Conservation (phyloP, 2,113 vertebrate species). For the Gallinago undulata region DNA sequence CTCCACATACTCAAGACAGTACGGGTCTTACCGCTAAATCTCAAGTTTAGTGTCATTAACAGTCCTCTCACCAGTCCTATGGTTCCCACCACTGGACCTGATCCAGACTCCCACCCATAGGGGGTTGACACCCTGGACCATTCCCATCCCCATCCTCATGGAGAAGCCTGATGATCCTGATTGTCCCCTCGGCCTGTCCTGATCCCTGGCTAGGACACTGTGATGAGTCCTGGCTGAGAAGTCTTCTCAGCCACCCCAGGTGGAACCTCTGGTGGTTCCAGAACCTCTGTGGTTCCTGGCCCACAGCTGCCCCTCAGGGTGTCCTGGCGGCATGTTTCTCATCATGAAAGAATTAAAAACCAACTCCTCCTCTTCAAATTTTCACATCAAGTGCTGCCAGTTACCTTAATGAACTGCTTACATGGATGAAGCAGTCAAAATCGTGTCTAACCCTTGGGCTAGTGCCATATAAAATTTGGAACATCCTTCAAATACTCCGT, state of each 20-base stretch:
- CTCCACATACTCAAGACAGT: too few relatives aligned
- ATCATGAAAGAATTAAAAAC: background rate
- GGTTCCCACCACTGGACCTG: background rate
- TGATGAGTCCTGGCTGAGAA: background rate
- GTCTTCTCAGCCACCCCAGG: background rate
- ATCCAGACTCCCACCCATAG: background rate
- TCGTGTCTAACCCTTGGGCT: background rate
- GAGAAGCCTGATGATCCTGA: too few relatives aligned
- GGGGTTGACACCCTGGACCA: background rate
- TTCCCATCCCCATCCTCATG: too few relatives aligned
- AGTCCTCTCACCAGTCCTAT: background rate
- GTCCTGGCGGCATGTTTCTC: background rate
- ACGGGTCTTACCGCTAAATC: background rate
- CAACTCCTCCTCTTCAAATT: background rate
- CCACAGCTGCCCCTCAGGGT: too few relatives aligned
- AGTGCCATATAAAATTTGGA: background rate
- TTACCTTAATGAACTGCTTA: background rate
- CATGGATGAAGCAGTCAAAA: background rate
- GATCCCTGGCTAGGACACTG: background rate
- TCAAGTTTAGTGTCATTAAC: background rate
- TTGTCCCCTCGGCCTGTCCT: accelerated
- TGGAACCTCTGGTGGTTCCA: background rate
- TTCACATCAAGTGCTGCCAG: background rate
- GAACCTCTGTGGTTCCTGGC: accelerated
- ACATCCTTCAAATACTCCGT: background rate